Evolutionary conservation across 2,797 vertebrate genomes (phyloP), one percentile per base, ranked within the genome.

Genomic region (Poeciliopsis gracilis): DNA sequence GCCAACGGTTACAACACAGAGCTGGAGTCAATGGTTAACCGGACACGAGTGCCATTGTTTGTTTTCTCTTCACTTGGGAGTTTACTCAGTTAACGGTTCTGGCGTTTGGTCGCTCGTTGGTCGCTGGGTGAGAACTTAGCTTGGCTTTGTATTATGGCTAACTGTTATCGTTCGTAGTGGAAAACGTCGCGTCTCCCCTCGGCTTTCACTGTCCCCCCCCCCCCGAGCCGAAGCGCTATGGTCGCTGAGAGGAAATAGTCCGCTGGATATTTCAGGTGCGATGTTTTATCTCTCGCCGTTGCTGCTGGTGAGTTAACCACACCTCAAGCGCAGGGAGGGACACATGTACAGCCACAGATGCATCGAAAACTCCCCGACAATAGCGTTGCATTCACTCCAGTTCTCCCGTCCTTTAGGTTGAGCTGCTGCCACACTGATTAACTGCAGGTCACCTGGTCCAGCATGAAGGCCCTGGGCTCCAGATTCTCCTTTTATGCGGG

Each of bases 401-500:
- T 49, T 43, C 16, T 49, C 30, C 67, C 20, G n/a, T 18, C 2
- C 49, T 9, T 73, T n/a, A 41, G 10, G 3, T 46, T 3, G 71
- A 90, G 91, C 77, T 43, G 53, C 77, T 80, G 75, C 49, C 66
- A 0, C 86, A 84, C 79, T 92, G 82, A 92, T 73, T 66, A 11
- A 49, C 75, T 46, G 45, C 75, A 79, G 86, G 73, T 59, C 74
- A 75, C 67, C 77, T 16, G 79, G 74, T 86, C 83, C 83, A 91
- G 72, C 72, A 96, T 96, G 95, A 95, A 94, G 84, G 83, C 85
- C 77, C 57, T 92, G 71, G 84, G 86, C 38, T 87, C 94, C 79
- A 93, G 91, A 77, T 80, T 91, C 38, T 93, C 93, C n/a, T 97
- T 97, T 85, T 95, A 85, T 38, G 80, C 90, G 46, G 96, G 96